These are phyloP conservation scores for Xestia sexstrigata DNA, from an alignment of 2,888 invertebrate genomes.

Conservation along the genomic window DNA sequence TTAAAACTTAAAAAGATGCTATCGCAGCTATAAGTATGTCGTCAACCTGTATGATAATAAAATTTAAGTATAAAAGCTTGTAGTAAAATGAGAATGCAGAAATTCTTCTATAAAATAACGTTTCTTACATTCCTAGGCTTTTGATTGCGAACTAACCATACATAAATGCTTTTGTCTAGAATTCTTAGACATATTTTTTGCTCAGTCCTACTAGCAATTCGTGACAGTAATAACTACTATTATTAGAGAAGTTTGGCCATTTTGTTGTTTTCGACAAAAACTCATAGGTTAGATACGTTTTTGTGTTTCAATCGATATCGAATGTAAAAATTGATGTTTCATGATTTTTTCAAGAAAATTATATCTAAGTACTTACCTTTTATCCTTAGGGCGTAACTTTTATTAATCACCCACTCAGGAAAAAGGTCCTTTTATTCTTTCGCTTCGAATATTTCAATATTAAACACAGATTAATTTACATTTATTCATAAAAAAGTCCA, in stretches of 20 bases:
- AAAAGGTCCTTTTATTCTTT: conserved; percentile 24
- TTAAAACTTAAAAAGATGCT: conserved; percentile 44
- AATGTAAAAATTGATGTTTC: conserved; percentile 12
- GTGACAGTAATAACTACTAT: conserved; percentile 44
- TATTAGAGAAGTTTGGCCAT: conserved; percentile 53
- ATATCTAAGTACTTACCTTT: neutral
- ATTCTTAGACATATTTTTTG: conserved; percentile 39
- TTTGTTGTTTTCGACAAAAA: conserved; percentile 36
- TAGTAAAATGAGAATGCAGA: conserved; percentile 29
- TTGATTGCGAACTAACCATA: conserved; percentile 8
- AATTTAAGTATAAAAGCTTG: conserved; percentile 47
- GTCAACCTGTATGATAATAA: conserved; percentile 34
- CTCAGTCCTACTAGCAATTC: conserved; percentile 29
- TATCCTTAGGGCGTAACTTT: neutral
- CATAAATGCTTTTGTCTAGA: conserved; percentile 40
- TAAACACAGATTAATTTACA: conserved; percentile 43
- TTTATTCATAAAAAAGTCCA: conserved; percentile 62
- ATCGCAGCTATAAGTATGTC: conserved; percentile 46
- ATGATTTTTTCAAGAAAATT: neutral
- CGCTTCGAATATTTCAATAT: conserved; percentile 41
- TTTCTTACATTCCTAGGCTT: conserved; percentile 17
- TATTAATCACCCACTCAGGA: conserved; percentile 12
- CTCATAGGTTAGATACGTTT: neutral
- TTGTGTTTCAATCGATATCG: neutral
- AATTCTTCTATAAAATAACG: conserved; percentile 20